phyloP scores from a whole-genome alignment of 2,888 invertebrate genomes.

The Tipula helvola region DNA sequence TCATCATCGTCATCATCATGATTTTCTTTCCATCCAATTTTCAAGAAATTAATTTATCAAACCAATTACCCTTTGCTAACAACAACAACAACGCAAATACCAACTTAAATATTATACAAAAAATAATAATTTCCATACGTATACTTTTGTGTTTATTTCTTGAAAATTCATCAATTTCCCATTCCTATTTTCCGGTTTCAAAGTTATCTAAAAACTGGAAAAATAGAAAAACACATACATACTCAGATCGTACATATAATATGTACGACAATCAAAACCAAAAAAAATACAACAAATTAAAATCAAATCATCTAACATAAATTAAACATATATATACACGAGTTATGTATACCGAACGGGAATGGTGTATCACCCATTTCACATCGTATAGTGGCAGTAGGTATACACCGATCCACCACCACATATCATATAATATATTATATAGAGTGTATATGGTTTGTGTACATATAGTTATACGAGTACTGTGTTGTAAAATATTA shows the following conservation, averaged over 20 bases:
- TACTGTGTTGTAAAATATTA: not conserved
- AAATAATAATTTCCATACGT: not conserved
- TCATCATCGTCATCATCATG: constrained; percentile 4
- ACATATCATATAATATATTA: not conserved
- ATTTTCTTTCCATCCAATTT: not conserved
- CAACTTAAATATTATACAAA: not conserved
- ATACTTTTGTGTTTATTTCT: not conserved
- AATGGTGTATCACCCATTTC: not conserved
- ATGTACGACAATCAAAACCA: not conserved
- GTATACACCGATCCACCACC: not conserved
- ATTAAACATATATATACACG: not conserved
- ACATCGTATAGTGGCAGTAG: not conserved
- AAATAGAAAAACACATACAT: not conserved
- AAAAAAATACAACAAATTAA: not conserved
- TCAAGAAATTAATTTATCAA: not conserved
- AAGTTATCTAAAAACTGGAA: not conserved
- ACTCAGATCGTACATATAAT: not conserved
- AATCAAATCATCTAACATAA: constrained; percentile 4
- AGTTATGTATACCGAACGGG: not conserved
- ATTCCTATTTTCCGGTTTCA: not conserved
- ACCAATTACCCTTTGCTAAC: constrained; percentile 4
- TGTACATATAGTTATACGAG: not conserved
- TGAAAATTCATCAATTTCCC: not conserved
- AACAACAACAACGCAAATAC: not conserved
- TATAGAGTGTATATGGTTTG: not conserved